Evolutionary conservation across 2,113 vertebrate genomes (phyloP).

Genomic region (Forbesichthys papilliferus): DNA sequence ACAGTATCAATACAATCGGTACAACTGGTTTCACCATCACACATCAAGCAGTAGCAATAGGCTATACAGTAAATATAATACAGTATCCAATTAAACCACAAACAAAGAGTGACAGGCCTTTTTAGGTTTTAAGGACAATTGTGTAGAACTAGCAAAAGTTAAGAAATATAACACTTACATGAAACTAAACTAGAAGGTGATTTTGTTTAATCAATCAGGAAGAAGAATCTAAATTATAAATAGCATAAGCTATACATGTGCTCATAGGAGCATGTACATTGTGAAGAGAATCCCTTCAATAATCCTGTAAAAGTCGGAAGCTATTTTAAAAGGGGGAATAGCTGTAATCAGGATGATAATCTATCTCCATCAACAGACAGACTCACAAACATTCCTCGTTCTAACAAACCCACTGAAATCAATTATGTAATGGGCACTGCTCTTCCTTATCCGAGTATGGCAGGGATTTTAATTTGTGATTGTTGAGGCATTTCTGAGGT

Average conservation of each 20-base stretch:
- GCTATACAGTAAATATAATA: too few species aligned
- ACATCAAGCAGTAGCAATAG: too few species aligned
- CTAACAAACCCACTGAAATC: not conserved
- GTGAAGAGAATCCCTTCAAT: conserved; percentile 28
- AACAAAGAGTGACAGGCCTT: too few species aligned
- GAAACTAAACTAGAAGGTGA: too few species aligned
- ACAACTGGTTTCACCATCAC: too few species aligned
- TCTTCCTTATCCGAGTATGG: conserved; percentile 4
- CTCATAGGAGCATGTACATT: conserved; percentile 5
- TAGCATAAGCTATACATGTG: not conserved
- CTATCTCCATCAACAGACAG: not conserved
- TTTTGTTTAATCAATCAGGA: too few species aligned
- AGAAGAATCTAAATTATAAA: too few species aligned
- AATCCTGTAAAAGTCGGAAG: conserved; percentile 45
- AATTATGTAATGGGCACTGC: not conserved
- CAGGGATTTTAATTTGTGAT: conserved; percentile 2
- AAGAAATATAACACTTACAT: not conserved
- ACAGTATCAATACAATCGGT: too few species aligned
- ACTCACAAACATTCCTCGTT: not conserved
- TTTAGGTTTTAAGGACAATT: too few species aligned
- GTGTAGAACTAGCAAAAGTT: not conserved
- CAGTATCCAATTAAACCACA: too few species aligned
- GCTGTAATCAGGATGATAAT: conserved; percentile 25
- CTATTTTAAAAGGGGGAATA: conserved; percentile 24
- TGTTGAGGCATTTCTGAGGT: conserved; percentile 19